phyloP scores from a whole-genome alignment of 2,888 invertebrate species.

The Pollenia amentaria region DNA sequence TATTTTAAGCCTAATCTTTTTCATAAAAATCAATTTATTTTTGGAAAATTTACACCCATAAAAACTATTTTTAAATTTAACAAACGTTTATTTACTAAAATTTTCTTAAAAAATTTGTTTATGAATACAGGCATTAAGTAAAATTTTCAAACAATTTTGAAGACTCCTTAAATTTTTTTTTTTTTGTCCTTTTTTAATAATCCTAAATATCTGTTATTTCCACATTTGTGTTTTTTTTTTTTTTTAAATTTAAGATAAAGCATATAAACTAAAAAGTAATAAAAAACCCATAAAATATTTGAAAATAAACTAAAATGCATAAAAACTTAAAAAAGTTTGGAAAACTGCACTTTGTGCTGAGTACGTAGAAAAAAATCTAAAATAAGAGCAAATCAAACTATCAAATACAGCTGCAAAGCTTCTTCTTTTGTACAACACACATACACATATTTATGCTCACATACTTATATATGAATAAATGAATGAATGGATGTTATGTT shows the following conservation, averaged over 20 bases:
- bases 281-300: constrained; percentile 68
- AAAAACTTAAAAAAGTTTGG: constrained; percentile 8
- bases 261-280: constrained; percentile 65
- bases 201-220: too few species aligned
- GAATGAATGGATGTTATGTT: constrained; percentile 34
- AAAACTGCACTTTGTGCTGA: constrained; percentile 27
- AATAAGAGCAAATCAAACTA: constrained; percentile 9
- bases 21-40: too few species aligned
- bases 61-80: too few species aligned
- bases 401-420: constrained; percentile 31
- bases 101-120: too few species aligned
- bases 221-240: too few species aligned
- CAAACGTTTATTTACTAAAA: too few species aligned
- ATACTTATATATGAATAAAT: constrained; percentile 13
- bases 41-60: too few species aligned
- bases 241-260: constrained; percentile 32
- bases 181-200: background rate
- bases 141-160: too few species aligned
- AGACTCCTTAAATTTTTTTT: background rate
- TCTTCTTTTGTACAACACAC: background rate
- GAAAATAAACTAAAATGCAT: constrained; percentile 37
- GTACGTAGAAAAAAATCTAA: constrained; percentile 24
- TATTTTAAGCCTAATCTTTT: too few species aligned
- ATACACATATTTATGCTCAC: constrained; percentile 6
- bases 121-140: too few species aligned